Evolutionary conservation across 1,140 invertebrate species (phyloP), one percentile per base, ranked within the genome.

Genomic region (Aphelinus atriplicis): DNA sequence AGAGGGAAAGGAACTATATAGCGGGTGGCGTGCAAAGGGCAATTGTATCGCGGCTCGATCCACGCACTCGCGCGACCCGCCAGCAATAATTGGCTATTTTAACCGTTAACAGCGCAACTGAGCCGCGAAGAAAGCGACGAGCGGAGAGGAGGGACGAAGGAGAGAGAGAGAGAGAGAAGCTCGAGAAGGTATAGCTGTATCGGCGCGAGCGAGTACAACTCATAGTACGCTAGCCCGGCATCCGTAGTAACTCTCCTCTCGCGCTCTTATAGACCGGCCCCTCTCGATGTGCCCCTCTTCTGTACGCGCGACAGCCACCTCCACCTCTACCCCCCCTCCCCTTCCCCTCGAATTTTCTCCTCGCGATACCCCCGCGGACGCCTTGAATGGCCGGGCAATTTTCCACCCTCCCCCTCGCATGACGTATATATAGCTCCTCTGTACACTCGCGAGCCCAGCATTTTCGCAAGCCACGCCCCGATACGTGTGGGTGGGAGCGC

Each of bases 161-260:
- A 51, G 56, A 45, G 68, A 58, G 26, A 53, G 55, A 9, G 2
- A 42, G 55, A 1, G 10, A 58, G 53, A 10, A 26, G 26, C 26
- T 26, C 26, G 26, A 26, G 26, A 6, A 9, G 48, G 47, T 1
- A 60, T 46, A 55, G 55, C 67, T 78, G 69, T 78, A 76, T 77
- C 76, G 79, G 77, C 61, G 75, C 68, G 76, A 4, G 68, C 58
- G 80, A 82, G 82, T 85, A 85, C 82, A 82, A 85, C 81, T 83
- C 82, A 82, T 85, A 84, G 84, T 85, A 85, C 84, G 84, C 80
- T 82, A 78, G 65, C 82, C 82, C 83, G 83, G 81, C 80, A 83
- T 81, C 78, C 81, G 82, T 85, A 85, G 82, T 85, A 84, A 81
- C 81, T 78, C 78, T 80, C 79, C 77, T 71, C 75, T 74, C 71